Evolutionary conservation across 2,888 invertebrate species (phyloP).

Genomic region (Hypsopygia costalis): DNA sequence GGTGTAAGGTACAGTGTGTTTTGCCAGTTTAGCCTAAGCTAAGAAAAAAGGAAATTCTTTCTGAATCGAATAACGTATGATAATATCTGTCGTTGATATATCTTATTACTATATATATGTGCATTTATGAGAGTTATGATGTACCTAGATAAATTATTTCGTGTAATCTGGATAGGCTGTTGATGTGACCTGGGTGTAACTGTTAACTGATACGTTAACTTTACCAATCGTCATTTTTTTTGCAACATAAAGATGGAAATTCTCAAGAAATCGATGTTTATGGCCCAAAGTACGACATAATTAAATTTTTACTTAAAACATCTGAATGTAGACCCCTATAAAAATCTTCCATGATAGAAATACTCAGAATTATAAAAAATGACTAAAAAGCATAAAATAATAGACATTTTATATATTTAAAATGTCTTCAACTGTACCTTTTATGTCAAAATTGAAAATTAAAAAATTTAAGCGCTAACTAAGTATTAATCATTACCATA

Average conservation of each 20-base stretch:
- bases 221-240: constrained; percentile 56
- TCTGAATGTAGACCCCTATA: not conserved
- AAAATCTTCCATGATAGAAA: not conserved
- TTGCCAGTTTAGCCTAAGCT: constrained; percentile 76
- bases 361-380: not conserved
- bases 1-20: constrained; percentile 47
- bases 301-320: not conserved
- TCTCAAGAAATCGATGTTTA: not conserved
- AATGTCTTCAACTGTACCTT: constrained; percentile 1
- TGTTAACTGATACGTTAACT: constrained; percentile 48
- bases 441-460: not conserved
- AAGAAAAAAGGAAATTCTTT: constrained; percentile 64
- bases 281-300: constrained; percentile 2
- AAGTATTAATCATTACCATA: constrained; percentile 15
- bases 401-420: not conserved
- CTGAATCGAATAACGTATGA: constrained; percentile 36
- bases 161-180: constrained; percentile 52
- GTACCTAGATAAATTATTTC: constrained; percentile 41
- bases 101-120: constrained; percentile 44
- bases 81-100: constrained; percentile 29
- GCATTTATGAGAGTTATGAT: constrained; percentile 49
- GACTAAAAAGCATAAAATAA: not conserved
- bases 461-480: not conserved
- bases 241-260: constrained; percentile 32
- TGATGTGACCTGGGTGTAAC: constrained; percentile 79